Evolutionary conservation across 2,113 vertebrate genomes (phyloP).

Genomic region (Lota lota): DNA sequence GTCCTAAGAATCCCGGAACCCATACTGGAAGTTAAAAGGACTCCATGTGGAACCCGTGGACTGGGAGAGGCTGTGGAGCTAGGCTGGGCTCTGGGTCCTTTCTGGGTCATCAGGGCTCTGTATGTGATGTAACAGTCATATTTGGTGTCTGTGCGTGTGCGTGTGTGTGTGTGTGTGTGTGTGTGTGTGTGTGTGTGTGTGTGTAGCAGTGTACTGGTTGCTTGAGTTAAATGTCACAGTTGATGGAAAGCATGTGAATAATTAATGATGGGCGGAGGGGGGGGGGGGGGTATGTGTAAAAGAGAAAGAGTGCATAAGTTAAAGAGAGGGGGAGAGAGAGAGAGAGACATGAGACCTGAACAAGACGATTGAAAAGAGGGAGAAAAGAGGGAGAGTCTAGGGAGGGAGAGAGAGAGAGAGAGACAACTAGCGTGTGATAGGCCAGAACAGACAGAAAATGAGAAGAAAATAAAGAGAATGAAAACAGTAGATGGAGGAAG

Average conservation of each 20-base stretch:
- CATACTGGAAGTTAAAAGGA: no score
- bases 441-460: no score
- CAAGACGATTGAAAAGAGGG: neutral
- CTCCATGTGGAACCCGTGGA: no score
- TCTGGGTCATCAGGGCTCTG: no score
- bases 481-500: neutral
- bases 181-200: neutral
- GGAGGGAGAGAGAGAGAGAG: neutral
- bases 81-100: no score
- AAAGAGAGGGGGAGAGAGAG: conserved; percentile 6
- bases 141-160: conserved; percentile 6
- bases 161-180: neutral
- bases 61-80: no score
- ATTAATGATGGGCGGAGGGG: conserved; percentile 35
- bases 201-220: neutral
- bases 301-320: neutral
- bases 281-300: neutral
- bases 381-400: neutral
- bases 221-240: conserved; percentile 38
- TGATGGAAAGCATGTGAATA: conserved; percentile 55
- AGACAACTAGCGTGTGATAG: no score
- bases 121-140: no score
- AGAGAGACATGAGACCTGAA: neutral
- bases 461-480: no score
- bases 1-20: no score